Percentiles rank a stretch among this genome's conserved stretches.
phyloP scores from a whole-genome alignment of 2,797 vertebrate genomes.

The Hippopotamyrus pictus region DNA sequence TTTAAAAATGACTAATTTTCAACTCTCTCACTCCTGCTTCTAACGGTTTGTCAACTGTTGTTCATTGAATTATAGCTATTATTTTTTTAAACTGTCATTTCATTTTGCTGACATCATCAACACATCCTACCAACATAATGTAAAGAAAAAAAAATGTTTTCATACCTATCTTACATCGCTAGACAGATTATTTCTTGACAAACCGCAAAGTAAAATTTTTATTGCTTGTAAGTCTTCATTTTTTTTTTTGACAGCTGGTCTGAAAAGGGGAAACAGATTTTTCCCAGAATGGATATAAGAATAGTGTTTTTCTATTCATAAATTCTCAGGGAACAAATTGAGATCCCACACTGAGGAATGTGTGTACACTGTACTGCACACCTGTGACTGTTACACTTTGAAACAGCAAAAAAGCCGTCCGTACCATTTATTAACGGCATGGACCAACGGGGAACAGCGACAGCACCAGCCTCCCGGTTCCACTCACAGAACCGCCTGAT shows the following conservation, averaged over 20 bases:
- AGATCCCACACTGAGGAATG: neutral
- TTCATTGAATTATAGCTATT: neutral
- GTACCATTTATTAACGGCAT: neutral
- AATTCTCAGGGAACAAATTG: neutral
- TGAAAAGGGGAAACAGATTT: neutral
- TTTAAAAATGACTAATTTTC: neutral
- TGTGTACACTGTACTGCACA: neutral
- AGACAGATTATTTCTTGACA: neutral
- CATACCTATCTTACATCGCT: neutral
- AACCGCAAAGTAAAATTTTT: neutral
- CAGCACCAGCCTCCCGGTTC: neutral
- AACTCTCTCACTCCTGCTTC: neutral
- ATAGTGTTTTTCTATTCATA: neutral
- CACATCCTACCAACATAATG: neutral
- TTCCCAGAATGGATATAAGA: neutral
- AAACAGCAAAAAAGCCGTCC: neutral
- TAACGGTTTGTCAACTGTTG: neutral
- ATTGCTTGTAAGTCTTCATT: neutral
- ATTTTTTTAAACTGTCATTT: neutral
- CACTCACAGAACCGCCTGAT: neutral
- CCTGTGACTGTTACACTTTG: neutral
- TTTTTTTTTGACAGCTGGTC: neutral
- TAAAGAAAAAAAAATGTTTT: neutral
- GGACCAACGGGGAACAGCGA: neutral
- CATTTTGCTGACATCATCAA: neutral